A percentile compares a stretch with the other conserved stretches of the same genome.
phyloP scores from a whole-genome alignment of 2,113 vertebrate species.

The Phocoena sinus region DNA sequence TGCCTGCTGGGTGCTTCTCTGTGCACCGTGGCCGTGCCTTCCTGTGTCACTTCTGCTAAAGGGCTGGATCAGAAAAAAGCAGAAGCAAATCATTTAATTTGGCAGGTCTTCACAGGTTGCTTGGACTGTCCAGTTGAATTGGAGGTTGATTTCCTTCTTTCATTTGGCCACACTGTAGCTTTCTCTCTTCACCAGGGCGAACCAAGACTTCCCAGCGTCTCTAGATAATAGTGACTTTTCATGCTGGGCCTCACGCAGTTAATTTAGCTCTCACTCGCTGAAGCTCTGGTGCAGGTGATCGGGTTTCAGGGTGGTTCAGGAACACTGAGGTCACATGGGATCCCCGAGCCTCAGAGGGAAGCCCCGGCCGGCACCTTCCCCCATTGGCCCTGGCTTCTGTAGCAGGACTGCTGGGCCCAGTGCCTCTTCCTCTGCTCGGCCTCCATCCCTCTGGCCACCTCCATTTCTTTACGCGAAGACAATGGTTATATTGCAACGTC shows the following conservation, averaged over 20 bases:
- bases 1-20: too few relatives aligned
- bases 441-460: neutral
- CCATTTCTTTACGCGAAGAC: neutral
- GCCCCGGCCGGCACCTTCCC: neutral
- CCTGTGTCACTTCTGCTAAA: too few relatives aligned
- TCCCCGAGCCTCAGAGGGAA: neutral
- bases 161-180: neutral
- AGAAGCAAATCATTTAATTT: too few relatives aligned
- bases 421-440: neutral
- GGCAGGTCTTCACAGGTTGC: too few relatives aligned
- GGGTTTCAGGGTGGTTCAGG: neutral
- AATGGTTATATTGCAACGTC: neutral
- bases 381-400: neutral
- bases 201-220: too few relatives aligned
- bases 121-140: neutral
- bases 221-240: neutral
- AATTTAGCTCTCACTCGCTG: neutral
- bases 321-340: neutral
- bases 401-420: neutral
- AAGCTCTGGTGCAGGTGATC: neutral
- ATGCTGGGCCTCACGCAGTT: neutral
- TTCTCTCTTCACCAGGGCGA: neutral
- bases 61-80: too few relatives aligned
- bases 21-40: too few relatives aligned
- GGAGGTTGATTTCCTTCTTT: neutral